phyloP scores from a whole-genome alignment of 2,113 vertebrate species.

The Corythornis vintsioides region DNA sequence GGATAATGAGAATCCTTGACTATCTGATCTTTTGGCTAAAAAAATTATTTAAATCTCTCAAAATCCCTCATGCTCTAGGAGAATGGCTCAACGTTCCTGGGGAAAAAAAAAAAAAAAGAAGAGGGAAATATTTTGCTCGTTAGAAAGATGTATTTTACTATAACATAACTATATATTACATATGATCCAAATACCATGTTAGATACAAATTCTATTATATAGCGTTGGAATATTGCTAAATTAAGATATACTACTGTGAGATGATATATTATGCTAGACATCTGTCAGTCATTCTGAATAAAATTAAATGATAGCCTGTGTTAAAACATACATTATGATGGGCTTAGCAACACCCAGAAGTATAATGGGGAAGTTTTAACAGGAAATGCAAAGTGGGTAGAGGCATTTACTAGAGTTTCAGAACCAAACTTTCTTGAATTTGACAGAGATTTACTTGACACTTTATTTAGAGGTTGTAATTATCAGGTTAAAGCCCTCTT shows the following conservation, averaged over 20 bases:
- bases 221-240: neutral
- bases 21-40: neutral
- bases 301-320: neutral
- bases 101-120: neutral
- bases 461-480: conserved; percentile 52
- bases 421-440: conserved; percentile 27
- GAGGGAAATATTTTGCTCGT: neutral
- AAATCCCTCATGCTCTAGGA: neutral
- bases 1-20: neutral
- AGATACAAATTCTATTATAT: neutral
- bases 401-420: conserved; percentile 29
- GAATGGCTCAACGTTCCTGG: neutral
- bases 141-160: neutral
- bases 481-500: conserved; percentile 29
- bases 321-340: conserved; percentile 5
- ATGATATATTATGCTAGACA: neutral
- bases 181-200: neutral
- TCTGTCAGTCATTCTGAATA: neutral
- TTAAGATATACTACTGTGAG: neutral
- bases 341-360: conserved; percentile 14
- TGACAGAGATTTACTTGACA: conserved; percentile 31
- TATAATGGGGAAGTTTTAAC: conserved; percentile 28
- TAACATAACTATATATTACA: neutral
- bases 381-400: conserved; percentile 23
- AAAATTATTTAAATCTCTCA: neutral